Evolutionary conservation across 2,888 invertebrate genomes (phyloP), one percentile per base, ranked within the genome.

Genomic region (Gryllus longicercus): DNA sequence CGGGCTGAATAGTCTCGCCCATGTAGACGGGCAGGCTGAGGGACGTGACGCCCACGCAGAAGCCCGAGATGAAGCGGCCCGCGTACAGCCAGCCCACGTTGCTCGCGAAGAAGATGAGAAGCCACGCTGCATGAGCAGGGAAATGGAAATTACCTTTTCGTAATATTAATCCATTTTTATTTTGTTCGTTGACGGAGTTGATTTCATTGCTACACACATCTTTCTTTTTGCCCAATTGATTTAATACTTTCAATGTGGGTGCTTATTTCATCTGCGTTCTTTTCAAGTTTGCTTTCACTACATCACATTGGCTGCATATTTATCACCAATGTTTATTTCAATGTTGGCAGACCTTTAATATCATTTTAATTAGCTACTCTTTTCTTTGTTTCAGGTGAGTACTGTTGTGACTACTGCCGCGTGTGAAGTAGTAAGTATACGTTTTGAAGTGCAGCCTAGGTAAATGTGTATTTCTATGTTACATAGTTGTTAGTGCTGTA

Each of bases 1-100:
- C 95, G 2, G 96, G 94, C 85, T 97, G 96, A 51, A 97, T 91
- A 0, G 96, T 95, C 88, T 98, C 98, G 51, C 96, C 96, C 79
- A 98, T 91, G 86, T 98, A 98, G 2, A 98, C 96, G 0, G 98
- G 97, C 83, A 95, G 90, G 23, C 94, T 93, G 3, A 98, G 90
- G 1, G 96, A 96, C 3, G 94, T 93, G 80, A 97, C 89, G 74
- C 97, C 96, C 23, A 96, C 95, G 86, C 96, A 95, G 84, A 96
- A 91, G 49, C 98, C 98, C 81, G 94, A 93, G 76, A 98, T 86
- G 5, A 92, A 90, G 84, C 98, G 91, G n/a, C 96, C 97, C 74
- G 90, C 89, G 83, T 95, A 92, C 78, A 98, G 90, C 91, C 94
- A 92, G 81, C 89, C 87, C 8, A 95, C 90, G 84, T 93, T 91